Conservation (phyloP, 2,113 vertebrate species). For the Dipodomys merriami region DNA sequence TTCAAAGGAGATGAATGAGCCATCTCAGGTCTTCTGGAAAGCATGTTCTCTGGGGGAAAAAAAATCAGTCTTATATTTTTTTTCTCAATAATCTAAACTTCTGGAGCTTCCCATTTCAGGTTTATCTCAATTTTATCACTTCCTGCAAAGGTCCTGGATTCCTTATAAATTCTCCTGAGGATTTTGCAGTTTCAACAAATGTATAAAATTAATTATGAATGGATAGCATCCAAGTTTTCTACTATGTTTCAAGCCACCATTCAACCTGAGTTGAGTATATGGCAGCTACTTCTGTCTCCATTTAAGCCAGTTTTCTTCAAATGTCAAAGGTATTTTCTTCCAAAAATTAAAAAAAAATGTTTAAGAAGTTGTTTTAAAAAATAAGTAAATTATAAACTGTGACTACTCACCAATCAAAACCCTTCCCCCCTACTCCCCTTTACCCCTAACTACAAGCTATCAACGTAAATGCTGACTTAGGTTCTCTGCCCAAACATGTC, state of each 20-base stretch:
- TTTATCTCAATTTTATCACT: conserved; percentile 31
- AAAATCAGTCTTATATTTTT: not conserved
- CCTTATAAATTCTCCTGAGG: not conserved
- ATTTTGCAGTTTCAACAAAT: not conserved
- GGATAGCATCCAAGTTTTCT: not conserved
- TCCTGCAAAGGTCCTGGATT: not conserved
- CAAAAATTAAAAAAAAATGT: not conserved
- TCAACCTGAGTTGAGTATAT: not conserved
- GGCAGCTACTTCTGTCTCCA: not conserved
- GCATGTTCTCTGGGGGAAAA: not conserved
- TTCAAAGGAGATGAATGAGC: not conserved
- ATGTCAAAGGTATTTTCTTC: not conserved
- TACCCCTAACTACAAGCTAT: not conserved
- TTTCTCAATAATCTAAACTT: not conserved
- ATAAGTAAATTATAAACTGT: not conserved
- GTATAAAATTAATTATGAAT: not conserved
- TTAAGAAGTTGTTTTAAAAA: not conserved
- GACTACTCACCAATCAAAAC: not conserved
- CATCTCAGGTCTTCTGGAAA: not conserved
- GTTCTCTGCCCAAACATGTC: not conserved
- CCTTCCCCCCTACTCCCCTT: no score
- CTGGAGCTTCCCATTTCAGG: not conserved
- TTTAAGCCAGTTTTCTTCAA: not conserved
- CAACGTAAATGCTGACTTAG: not conserved
- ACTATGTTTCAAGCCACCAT: not conserved